Percentiles rank a stretch among this genome's conserved stretches.
These are phyloP conservation scores for Opisthograptis luteolata DNA, from an alignment of 2,888 invertebrate species.

Conservation along the genomic window DNA sequence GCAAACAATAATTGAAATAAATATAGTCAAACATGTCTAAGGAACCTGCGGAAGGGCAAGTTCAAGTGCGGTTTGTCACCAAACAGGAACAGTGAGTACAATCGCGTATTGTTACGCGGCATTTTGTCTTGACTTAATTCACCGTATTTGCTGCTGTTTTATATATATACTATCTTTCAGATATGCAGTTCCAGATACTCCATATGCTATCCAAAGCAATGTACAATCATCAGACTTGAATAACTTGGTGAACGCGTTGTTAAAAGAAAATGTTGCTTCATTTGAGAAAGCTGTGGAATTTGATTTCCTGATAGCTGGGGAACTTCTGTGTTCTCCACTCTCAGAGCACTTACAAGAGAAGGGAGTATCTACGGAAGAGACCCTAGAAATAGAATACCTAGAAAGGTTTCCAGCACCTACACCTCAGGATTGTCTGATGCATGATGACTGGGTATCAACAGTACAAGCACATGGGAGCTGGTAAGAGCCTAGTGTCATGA, in stretches of 20 bases:
- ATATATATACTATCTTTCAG: too few species aligned
- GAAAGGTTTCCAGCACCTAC: constrained; percentile 95
- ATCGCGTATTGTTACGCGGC: constrained; percentile 33
- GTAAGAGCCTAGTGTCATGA: constrained; percentile 56
- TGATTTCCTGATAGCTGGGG: constrained; percentile 94
- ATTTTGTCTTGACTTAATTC: too few species aligned
- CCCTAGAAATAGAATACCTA: constrained; percentile 95
- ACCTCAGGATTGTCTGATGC: constrained; percentile 95
- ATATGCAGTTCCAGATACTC: constrained; percentile 93
- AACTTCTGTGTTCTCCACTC: constrained; percentile 89
- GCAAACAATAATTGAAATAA: constrained; percentile 7
- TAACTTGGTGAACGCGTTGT: constrained; percentile 90
- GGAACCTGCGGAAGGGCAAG: constrained; percentile 80
- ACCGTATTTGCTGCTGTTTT: too few species aligned
- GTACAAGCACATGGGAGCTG: constrained; percentile 89
- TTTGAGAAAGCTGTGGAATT: constrained; percentile 86
- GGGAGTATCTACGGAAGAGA: constrained; percentile 91
- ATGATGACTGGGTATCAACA: constrained; percentile 99
- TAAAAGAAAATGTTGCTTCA: constrained; percentile 83
- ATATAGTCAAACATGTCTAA: constrained; percentile 49
- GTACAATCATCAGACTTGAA: constrained; percentile 89
- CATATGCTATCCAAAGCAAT: constrained; percentile 91
- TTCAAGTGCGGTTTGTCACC: constrained; percentile 91
- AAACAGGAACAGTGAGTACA: constrained; percentile 91
- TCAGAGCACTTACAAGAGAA: constrained; percentile 90